phyloP scores from a whole-genome alignment of 1,140 invertebrate species.

The Ceratina australensis region DNA sequence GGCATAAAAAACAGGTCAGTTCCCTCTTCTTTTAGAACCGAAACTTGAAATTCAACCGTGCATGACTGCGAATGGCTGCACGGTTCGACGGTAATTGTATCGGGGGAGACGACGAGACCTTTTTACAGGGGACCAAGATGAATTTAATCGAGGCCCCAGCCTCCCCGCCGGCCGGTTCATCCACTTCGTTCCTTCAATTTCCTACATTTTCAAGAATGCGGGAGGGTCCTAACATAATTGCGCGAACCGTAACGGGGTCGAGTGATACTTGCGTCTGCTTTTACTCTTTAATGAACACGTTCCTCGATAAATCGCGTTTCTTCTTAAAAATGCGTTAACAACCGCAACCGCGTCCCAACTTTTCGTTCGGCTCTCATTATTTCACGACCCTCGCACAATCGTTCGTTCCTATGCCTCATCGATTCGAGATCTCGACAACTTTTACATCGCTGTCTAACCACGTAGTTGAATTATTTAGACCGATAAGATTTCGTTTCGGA shows the following conservation, averaged over 20 bases:
- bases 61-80: constrained; percentile 34
- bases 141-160: constrained; percentile 29
- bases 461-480: no score
- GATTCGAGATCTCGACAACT: no score
- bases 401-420: no score
- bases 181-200: constrained; percentile 43
- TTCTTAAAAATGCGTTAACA: not conserved
- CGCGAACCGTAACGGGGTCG: constrained; percentile 35
- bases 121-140: constrained; percentile 23
- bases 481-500: no score
- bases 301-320: constrained; percentile 36
- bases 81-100: constrained; percentile 35
- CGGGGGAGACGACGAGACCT: constrained; percentile 29
- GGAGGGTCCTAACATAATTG: constrained; percentile 40
- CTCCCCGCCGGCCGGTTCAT: not conserved
- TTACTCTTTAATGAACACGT: constrained; percentile 36
- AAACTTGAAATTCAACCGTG: constrained; percentile 30
- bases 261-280: constrained; percentile 43
- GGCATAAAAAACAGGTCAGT: constrained; percentile 39
- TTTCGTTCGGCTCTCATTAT: no score
- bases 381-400: no score
- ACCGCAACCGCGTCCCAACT: not conserved
- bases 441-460: no score
- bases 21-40: constrained; percentile 14
- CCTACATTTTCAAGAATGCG: constrained; percentile 43